phyloP scores from a whole-genome alignment of 2,888 invertebrate species.

The Muscina levida region DNA sequence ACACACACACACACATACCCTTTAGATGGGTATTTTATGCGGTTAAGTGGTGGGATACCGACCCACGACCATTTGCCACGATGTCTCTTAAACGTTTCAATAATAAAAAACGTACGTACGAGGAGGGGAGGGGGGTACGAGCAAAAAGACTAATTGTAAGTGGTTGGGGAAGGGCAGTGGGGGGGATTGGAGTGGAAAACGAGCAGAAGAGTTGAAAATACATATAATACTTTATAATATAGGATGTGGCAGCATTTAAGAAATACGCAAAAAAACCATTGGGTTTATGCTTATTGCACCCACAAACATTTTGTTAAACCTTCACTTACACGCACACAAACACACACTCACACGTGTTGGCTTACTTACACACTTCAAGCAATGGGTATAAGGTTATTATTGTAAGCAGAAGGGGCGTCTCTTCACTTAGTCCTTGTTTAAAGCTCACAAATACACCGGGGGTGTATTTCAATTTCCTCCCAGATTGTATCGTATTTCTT shows the following conservation, averaged over 20 bases:
- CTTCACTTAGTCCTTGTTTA: not conserved
- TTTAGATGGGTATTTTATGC: conserved; percentile 9
- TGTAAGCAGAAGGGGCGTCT: too few relatives aligned
- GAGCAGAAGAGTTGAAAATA: too few relatives aligned
- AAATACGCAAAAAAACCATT: conserved; percentile 27
- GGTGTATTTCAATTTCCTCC: conserved; percentile 66
- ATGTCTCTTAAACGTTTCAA: conserved; percentile 37
- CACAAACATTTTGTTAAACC: conserved; percentile 77
- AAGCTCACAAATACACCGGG: not conserved
- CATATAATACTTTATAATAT: not conserved
- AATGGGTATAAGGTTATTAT: too few relatives aligned
- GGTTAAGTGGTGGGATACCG: not conserved
- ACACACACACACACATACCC: not conserved
- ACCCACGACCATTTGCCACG: conserved; percentile 9
- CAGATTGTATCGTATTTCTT: conserved; percentile 74
- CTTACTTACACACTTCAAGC: too few relatives aligned
- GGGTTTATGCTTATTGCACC: conserved; percentile 77
- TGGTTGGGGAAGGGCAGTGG: not conserved
- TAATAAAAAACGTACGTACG: conserved; percentile 23
- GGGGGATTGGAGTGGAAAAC: too few relatives aligned
- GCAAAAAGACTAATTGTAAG: conserved; percentile 39
- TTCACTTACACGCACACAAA: conserved; percentile 64
- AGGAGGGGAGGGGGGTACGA: too few relatives aligned
- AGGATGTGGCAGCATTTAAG: conserved; percentile 20
- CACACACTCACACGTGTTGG: not conserved